Evolutionary conservation across 2,797 vertebrate species (phyloP), one percentile per base, ranked within the genome.

Genomic region (Platyrinchus mystaceus): DNA sequence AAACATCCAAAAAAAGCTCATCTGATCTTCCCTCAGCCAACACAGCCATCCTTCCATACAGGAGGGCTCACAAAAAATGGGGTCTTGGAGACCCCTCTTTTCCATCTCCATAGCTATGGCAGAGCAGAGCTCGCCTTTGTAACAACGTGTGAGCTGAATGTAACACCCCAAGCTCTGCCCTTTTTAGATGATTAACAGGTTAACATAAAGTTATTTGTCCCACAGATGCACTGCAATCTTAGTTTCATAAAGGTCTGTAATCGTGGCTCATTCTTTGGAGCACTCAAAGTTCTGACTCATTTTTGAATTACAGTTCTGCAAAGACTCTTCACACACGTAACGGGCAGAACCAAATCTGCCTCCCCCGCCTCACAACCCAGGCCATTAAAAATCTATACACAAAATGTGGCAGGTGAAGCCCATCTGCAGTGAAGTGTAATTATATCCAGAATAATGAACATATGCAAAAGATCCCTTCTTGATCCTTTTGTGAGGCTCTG

Each of bases 401-500:
- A 91, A 79, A 88, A 85, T n/a, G 39, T 69, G 44, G 32, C 84
- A 94, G 81, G 69, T 93, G 89, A 91, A 91, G 73, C 59, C 90
- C 34, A 82, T 95, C 94, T 92, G 19, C 41, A 47, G 34, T 28
- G 50, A 84, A 94, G 77, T 74, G 39, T 86, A 94, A 93, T 88
- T 91, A 91, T 16, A 82, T 41, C 56, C 59, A 88, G 91, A 87
- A 74, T 86, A 95, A 94, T 66, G 49, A 96, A 49, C 39, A 12
- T n/a, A 74, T 47, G 60, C 34, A 55, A 76, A 89, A 82, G 24
- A 79, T 90, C 69, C 39, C 52, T 84, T 46, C 52, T 71, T 89
- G 80, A 96, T 70, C 80, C 37, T 81, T 89, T 91, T 82, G 69
- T 90, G 67, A 47, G 30, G n/a, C 43, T 95, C 71, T 86, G 77